Evolutionary conservation across 2,113 vertebrate genomes (phyloP), one percentile per base, ranked within the genome.

Genomic region (Tupaia tana): DNA sequence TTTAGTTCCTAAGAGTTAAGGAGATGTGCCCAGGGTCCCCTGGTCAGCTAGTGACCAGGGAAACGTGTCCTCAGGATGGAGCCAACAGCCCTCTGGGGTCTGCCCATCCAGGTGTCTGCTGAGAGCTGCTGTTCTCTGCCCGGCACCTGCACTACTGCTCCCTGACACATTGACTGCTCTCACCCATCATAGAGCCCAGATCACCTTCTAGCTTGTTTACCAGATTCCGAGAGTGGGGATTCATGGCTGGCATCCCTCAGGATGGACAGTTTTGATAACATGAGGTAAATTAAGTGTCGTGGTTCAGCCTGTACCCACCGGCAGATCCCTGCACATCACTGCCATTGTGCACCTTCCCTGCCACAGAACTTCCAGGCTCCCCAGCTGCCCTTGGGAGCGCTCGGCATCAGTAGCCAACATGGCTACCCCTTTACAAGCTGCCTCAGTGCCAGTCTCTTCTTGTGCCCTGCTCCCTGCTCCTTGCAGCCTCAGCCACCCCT

Each of bases 391-490:
- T 43, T 25, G 52, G 20, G 2, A 27, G 9, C 1, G 0, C 9
- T 19, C 58, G 6, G 54, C 12, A 1, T 29, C 70, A 43, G 56
- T 31, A 4, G 3, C 66, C 73, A 24, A 2, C 18, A 6, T 66
- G 43, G 24, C 43, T 6, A 0, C 8, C 31, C 54, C 34, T 82
- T 75, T 29, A 22, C 3, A 1, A 77, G 54, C 56, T 29, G 24
- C 71, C 56, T 63, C 5, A 20, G 43, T 1, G 0, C 25, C 0
- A 0, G 11, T 67, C 34, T 14, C 69, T 54, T 19, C 54, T 74
- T 13, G 8, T 20, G 54, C 78, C 74, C 67, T 27, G 56, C 16
- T 34, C 61, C 75, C 7, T 29, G 24, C 31, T 69, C 67, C 27
- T 59, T 9, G 14, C 10, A 24, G 4, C 70, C 81, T 43, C 9